phyloP scores from a whole-genome alignment of 2,113 vertebrate species.

The Hemichromis elongatus region DNA sequence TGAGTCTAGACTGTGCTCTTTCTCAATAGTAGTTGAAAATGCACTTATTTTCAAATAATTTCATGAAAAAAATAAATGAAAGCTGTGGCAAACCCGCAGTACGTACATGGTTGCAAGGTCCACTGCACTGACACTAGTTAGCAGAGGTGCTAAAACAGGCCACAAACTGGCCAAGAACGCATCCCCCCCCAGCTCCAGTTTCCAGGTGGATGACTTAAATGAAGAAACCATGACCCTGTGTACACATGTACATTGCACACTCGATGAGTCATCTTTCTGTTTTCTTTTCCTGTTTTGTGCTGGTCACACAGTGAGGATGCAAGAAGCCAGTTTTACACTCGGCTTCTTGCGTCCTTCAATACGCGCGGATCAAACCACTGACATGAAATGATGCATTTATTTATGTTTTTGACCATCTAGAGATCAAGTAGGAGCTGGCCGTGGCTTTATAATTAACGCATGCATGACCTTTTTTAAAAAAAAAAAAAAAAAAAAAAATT shows the following conservation, averaged over 20 bases:
- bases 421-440: neutral
- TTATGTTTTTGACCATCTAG: neutral
- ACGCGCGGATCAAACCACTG: neutral
- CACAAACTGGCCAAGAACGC: neutral
- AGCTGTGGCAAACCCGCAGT: rapidly evolving
- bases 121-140: neutral
- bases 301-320: rapidly evolving
- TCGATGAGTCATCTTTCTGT: neutral
- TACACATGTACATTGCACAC: neutral
- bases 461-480: neutral
- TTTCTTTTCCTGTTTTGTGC: rapidly evolving
- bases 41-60: rapidly evolving
- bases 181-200: rapidly evolving
- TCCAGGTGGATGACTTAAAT: neutral
- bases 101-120: neutral
- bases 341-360: neutral
- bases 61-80: neutral
- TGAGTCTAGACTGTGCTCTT: neutral
- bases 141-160: no score
- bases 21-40: neutral
- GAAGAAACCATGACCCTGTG: neutral
- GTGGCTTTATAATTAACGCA: neutral
- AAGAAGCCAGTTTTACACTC: rapidly evolving
- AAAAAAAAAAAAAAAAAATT: no score
- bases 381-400: rapidly evolving